phyloP scores from a whole-genome alignment of 2,888 invertebrate species.

The Tenthredo mesomela region DNA sequence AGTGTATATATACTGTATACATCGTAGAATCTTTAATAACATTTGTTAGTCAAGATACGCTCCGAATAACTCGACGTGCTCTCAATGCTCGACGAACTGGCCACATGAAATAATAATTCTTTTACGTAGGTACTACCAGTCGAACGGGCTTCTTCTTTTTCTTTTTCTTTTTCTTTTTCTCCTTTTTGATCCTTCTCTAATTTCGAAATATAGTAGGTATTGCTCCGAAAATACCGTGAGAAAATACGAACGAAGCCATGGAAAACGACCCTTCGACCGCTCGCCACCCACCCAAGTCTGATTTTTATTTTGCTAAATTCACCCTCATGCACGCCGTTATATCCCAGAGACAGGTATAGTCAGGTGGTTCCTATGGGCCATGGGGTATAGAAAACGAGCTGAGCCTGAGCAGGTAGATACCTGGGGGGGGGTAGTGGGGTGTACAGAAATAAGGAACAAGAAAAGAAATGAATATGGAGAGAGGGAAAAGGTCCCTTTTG shows the following conservation, averaged over 20 bases:
- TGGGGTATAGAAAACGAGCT: conserved; percentile 19
- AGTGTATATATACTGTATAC: neutral
- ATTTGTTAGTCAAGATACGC: conserved; percentile 30
- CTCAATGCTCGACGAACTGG: conserved; percentile 43
- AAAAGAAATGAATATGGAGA: conserved; percentile 55
- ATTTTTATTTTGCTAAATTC: conserved; percentile 37
- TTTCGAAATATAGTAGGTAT: neutral
- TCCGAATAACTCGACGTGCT: conserved; percentile 46
- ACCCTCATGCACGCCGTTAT: neutral
- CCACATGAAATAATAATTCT: conserved; percentile 15
- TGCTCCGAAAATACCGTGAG: conserved; percentile 19
- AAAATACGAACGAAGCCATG: conserved; percentile 30
- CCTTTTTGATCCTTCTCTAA: neutral
- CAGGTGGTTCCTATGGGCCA: conserved; percentile 11
- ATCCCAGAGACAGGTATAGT: conserved; percentile 9
- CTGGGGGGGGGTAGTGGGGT: no score
- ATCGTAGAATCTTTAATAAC: neutral
- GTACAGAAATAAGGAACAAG: neutral
- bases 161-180: neutral
- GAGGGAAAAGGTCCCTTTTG: neutral
- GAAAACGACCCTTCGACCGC: neutral
- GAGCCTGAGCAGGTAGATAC: conserved; percentile 27
- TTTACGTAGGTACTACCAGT: neutral
- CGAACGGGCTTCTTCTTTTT: neutral
- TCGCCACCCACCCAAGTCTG: neutral